Conservation (phyloP, 2,888 invertebrate genomes). For the Latrodectus elegans region DNA sequence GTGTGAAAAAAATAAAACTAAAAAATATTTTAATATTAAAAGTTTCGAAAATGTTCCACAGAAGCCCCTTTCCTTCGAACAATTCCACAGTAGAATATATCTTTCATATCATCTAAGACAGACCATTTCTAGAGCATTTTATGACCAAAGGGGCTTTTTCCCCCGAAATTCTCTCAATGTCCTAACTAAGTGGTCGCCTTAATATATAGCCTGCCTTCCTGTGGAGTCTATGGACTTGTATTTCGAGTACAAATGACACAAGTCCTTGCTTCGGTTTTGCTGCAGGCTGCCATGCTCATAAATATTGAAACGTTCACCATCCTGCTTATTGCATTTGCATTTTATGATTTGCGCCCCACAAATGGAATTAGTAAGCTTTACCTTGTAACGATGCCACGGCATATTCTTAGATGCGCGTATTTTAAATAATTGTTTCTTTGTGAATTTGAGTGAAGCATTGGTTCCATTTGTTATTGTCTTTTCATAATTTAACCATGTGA, state of each 20-base stretch:
- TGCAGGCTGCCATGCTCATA: too few relatives aligned
- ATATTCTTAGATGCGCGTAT: too few relatives aligned
- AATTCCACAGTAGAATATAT: not conserved
- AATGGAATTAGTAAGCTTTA: too few relatives aligned
- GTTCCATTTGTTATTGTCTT: too few relatives aligned
- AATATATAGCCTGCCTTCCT: constrained; percentile 63
- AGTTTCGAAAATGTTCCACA: not conserved
- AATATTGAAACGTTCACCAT: not conserved
- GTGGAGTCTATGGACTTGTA: constrained; percentile 11
- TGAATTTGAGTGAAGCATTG: too few relatives aligned
- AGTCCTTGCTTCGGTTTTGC: not conserved
- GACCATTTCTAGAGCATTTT: constrained; percentile 45
- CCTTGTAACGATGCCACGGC: too few relatives aligned
- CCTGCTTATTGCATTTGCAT: not conserved
- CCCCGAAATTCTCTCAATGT: constrained; percentile 62
- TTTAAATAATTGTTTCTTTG: too few relatives aligned
- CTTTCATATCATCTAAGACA: constrained; percentile 25
- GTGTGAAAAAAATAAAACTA: too few relatives aligned
- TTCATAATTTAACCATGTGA: too few relatives aligned
- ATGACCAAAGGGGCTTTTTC: constrained; percentile 33
- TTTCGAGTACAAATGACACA: not conserved
- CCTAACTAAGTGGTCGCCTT: constrained; percentile 61
- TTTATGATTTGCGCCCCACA: not conserved
- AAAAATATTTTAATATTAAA: not conserved
- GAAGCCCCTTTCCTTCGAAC: not conserved